phyloP scores from a whole-genome alignment of 2,113 vertebrate species.

The Romanogobio albipinnatus region DNA sequence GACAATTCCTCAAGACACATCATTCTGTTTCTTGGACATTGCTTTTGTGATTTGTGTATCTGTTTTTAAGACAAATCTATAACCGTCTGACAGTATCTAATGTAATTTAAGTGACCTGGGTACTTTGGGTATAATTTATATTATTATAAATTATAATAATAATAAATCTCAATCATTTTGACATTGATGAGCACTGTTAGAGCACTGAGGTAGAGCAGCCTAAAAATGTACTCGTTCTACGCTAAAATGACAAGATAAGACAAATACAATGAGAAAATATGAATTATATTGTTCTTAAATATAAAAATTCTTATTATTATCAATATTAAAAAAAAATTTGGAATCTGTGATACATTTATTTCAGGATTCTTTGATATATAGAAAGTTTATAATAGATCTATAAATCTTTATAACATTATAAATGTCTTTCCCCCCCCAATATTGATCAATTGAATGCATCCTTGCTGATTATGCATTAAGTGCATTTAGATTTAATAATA shows the following conservation, averaged over 20 bases:
- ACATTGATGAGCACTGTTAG: no score
- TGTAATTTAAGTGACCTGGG: neutral
- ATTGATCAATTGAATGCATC: neutral
- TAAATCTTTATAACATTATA: neutral
- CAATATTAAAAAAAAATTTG: neutral
- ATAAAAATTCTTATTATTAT: no score
- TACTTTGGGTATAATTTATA: no score
- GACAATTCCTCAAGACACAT: constrained; percentile 17
- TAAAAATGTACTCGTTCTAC: no score
- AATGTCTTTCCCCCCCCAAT: neutral
- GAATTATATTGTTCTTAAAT: no score
- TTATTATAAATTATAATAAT: no score
- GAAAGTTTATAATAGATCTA: neutral
- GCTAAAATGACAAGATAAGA: no score
- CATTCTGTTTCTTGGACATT: neutral
- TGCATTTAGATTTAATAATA: neutral
- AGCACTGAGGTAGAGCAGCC: no score
- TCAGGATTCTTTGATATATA: neutral
- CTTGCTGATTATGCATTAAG: neutral
- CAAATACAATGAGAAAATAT: no score
- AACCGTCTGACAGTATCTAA: neutral
- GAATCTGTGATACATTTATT: neutral
- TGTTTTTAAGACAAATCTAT: neutral
- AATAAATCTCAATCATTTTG: no score
- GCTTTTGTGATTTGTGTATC: neutral